A percentile compares a stretch with the other conserved stretches of the same genome.
phyloP scores from a whole-genome alignment of 2,113 vertebrate genomes.

The Poicephalus gulielmi region DNA sequence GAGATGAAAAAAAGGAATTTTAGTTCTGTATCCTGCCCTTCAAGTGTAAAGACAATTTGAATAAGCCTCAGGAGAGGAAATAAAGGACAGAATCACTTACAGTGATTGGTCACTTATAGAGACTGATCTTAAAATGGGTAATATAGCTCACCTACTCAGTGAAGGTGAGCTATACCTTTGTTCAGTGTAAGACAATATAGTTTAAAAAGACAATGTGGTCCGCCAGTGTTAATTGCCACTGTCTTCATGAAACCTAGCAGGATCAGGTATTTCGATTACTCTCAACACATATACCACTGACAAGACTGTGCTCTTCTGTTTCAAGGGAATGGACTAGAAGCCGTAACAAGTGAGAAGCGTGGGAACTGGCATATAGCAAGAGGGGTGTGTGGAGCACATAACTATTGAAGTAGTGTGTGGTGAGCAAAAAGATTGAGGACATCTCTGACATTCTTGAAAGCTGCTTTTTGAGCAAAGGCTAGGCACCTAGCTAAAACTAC shows the following conservation, averaged over 20 bases:
- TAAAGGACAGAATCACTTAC: not conserved
- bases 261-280: not conserved
- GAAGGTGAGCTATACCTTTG: not conserved
- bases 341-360: not conserved
- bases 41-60: not conserved
- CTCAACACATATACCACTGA: not conserved
- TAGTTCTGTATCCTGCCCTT: not conserved
- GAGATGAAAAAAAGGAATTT: not conserved
- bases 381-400: rapidly evolving
- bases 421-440: not conserved
- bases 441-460: not conserved
- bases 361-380: not conserved
- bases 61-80: not conserved
- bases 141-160: not conserved
- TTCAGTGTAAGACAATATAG: not conserved
- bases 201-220: not conserved
- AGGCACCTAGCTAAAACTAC: not conserved
- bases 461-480: not conserved
- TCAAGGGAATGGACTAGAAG: not conserved
- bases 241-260: not conserved
- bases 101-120: not conserved
- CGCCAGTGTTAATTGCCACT: not conserved
- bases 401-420: not conserved
- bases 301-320: not conserved
- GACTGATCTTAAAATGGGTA: not conserved